Conservation (phyloP, 2,113 vertebrate genomes). For the Pedetes capensis region DNA sequence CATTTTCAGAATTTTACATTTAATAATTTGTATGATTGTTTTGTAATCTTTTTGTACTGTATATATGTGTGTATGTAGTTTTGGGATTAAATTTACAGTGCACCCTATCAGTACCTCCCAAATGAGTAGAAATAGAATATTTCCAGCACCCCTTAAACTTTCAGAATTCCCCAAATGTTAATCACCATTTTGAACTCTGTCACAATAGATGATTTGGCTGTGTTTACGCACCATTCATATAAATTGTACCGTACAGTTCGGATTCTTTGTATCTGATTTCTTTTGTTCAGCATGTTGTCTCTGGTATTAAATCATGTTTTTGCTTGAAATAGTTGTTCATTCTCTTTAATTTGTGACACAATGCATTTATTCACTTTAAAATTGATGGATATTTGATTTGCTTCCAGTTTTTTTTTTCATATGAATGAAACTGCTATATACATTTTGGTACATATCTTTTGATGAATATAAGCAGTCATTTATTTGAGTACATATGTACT, state of each 20-base stretch:
- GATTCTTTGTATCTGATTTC: not conserved
- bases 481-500: not conserved
- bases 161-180: not conserved
- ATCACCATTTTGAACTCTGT: not conserved
- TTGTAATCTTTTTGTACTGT: too few species aligned
- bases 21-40: too few species aligned
- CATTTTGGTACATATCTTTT: not conserved
- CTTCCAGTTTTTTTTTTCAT: not conserved
- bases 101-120: too few species aligned
- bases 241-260: not conserved
- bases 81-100: too few species aligned
- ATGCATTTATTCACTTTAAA: not conserved
- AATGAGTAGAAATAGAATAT: not conserved
- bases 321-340: not conserved
- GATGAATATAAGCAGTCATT: not conserved
- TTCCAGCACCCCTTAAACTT: not conserved
- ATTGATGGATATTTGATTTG: not conserved
- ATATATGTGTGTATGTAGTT: too few species aligned
- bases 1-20: not conserved
- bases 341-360: not conserved
- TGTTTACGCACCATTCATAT: not conserved
- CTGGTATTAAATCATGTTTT: not conserved
- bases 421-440: not conserved
- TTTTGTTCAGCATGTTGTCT: not conserved
- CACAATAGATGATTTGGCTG: not conserved